Base-by-base conservation (phyloP, 2,888 invertebrate species). In the Amiota minor region DNA sequence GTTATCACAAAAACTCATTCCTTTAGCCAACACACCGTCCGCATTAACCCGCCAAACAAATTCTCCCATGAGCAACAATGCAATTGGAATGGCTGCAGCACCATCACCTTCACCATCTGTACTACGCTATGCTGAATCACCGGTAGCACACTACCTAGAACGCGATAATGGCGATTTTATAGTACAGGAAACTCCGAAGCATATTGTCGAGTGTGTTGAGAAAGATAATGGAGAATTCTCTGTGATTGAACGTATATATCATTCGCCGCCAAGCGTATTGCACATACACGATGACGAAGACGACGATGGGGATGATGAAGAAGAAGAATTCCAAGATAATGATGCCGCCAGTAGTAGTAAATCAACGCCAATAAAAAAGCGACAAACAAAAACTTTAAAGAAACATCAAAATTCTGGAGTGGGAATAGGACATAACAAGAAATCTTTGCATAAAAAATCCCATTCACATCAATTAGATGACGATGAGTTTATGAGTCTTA, bases 161-260 rank as follows among this genome's bases (percentile, higher is more conserved):
- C 86, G 89, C 2, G 90, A 90, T 10, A 89, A 89, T 74, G 90
- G 90, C 3, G 90, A 90, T 73, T 90, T 90, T 71, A 88, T 90
- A 73, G 89, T 90, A 10, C 89, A 89, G 74, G 90, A 89, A 76
- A 88, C 88, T 12, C 90, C 90, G 20, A 89, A 89, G 70, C 89
- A 89, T 47, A 87, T 89, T 75, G 89, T 90, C 1, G 89, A 90
- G 75, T 90, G 90, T 56, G 88, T 90, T 11, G 90, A 90, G 76
- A 89, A 88, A 70, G 90, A 90, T 18, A 87, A 89, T 77, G 90
- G 90, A 0, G 89, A 89, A 71, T 90, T 90, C 79, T 89, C 90
- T 11, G 90, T 90, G n/a, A 90, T 90, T 71, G 90, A 90, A 75
- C 88, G 89, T 74, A 88, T 90, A 59, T 87, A 90, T 79, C 88